phyloP scores from a whole-genome alignment of 2,113 vertebrate species.

The cattle (Bos taurus) region ARS-UCD2.0 NC_037338.1:92171501-92172000 shows the following conservation, averaged over 20 bases:
- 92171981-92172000: neutral
- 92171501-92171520: too few relatives aligned
- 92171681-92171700: neutral
- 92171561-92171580: too few relatives aligned
- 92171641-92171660: neutral
- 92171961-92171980: neutral
- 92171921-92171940: neutral
- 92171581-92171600: neutral
- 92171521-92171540: rapidly evolving
- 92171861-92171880: neutral
- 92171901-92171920: too few relatives aligned
- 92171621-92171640: neutral
- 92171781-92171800: rapidly evolving
- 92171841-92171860: rapidly evolving
- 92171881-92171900: neutral
- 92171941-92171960: neutral
- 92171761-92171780: rapidly evolving
- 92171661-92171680: neutral
- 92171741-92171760: neutral
- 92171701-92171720: neutral
- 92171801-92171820: rapidly evolving
- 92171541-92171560: too few relatives aligned
- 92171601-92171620: too few relatives aligned
- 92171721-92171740: neutral
- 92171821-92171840: neutral